Percentiles rank a stretch among this genome's conserved stretches.
Conservation (phyloP, 2,888 invertebrate species). For the Ptilodon capucinus region DNA sequence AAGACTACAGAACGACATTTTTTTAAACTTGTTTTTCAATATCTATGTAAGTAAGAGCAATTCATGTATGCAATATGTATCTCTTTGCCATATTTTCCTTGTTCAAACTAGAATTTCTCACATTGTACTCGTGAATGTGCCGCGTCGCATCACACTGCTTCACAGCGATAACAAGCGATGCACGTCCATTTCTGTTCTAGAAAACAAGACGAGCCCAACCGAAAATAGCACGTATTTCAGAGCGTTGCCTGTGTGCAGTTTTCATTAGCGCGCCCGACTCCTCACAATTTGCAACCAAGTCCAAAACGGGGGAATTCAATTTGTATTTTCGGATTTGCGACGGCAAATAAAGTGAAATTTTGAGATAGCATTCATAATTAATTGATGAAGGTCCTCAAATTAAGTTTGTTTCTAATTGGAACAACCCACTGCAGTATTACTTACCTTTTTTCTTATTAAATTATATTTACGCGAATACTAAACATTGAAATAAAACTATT, state of each 20-base stretch:
- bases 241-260: background rate
- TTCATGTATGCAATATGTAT: too few species aligned
- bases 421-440: too few species aligned
- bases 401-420: too few species aligned
- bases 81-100: background rate
- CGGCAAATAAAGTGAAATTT: too few species aligned
- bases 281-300: slow-evolving; percentile 1
- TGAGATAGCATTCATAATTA: too few species aligned
- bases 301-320: slow-evolving; percentile 7
- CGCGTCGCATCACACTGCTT: background rate
- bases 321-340: background rate
- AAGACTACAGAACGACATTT: too few species aligned
- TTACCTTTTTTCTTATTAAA: too few species aligned
- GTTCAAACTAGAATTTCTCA: background rate
- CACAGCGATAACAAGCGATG: background rate
- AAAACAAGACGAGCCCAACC: background rate
- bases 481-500: too few species aligned
- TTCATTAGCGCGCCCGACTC: background rate
- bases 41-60: too few species aligned
- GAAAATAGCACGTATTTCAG: slow-evolving; percentile 3
- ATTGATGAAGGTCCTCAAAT: too few species aligned
- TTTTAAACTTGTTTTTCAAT: too few species aligned
- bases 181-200: background rate
- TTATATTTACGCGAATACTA: too few species aligned
- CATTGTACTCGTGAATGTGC: background rate